Evolutionary conservation across 2,797 vertebrate genomes (phyloP), one percentile per base, ranked within the genome.

Genomic region (Nothura maculosa): DNA sequence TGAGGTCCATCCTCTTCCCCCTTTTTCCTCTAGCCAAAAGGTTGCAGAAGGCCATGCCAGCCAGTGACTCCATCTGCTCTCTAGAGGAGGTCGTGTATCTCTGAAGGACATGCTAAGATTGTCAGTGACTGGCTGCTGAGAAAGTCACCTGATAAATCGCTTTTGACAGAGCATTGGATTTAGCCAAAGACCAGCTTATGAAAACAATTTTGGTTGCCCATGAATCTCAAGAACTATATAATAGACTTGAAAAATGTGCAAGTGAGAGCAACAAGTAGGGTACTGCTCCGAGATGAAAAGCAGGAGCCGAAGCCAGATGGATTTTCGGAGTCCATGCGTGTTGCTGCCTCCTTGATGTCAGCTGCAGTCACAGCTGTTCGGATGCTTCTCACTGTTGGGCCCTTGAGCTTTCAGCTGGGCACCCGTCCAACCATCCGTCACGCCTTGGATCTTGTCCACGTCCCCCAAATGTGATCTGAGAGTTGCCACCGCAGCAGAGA

Each of bases 361-460:
- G 62, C 77, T 54, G 77, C 72, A 88, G 90, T 66, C 67, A 45
- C 60, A 81, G 93, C 85, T 94, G 94, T 40, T 50, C 86, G 77
- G 69, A 52, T 81, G 68, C 64, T 72, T 68, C 81, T 89, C 4
- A 1, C 61, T 82, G 63, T 52, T 67, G 25, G 57, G 68, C 84
- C 67, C 88, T 81, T 30, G 63, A 90, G 89, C 55, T 88, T 85
- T 84, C 55, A 60, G 68, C 92, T 55, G 85, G 89, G 89, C 92
- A 48, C 42, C 55, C 1, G 0, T 87, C 85, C 92, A 95, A 83
- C 89, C 42, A 36, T 66, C 91, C 42, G 1, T 91, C 82, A 85
- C 58, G 81, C 34, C 84, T 91, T 96, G 92, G 94, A 91, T 57
- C n/a, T 76, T 79, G 24, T 70, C 82, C 87, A 62, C 30, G 20